Percentiles rank a stretch among this genome's conserved stretches.
These are phyloP conservation scores for Dicrostonyx torquatus DNA, from an alignment of 2,797 vertebrate species.

Conservation along the genomic window DNA sequence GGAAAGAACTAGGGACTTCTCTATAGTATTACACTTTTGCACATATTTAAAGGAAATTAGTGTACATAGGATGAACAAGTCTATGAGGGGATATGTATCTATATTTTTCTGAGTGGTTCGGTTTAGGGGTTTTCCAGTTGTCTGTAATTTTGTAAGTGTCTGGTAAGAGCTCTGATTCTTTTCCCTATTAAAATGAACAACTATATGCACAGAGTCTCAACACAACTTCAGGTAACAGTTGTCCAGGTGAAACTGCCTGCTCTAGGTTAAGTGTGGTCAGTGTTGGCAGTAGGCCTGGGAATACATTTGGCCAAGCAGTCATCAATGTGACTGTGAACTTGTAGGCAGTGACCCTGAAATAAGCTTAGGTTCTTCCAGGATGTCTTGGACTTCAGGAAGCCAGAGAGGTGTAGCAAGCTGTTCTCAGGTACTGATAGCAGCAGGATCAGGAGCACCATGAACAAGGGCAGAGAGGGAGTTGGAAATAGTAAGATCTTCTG, in stretches of 20 bases:
- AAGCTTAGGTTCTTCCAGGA: neutral
- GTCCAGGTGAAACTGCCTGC: neutral
- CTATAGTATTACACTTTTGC: neutral
- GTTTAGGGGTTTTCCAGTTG: constrained; percentile 23
- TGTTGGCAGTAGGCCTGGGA: neutral
- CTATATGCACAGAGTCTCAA: neutral
- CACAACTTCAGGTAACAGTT: neutral
- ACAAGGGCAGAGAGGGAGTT: neutral
- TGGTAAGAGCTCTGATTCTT: neutral
- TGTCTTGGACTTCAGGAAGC: neutral
- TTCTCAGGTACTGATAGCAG: neutral
- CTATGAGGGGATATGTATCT: neutral
- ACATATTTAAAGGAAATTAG: neutral
- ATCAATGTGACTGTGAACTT: neutral
- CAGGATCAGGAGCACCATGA: neutral
- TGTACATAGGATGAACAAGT: neutral
- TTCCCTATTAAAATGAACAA: neutral
- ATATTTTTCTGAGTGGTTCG: neutral
- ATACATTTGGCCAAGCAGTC: neutral
- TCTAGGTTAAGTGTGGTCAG: constrained; percentile 19
- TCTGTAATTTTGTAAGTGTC: constrained; percentile 15
- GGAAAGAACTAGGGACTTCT: neutral
- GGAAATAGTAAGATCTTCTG: neutral
- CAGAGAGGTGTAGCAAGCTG: neutral
- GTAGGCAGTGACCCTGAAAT: neutral